phyloP scores from a whole-genome alignment of 2,113 vertebrate genomes.

The Eolophus roseicapilla region DNA sequence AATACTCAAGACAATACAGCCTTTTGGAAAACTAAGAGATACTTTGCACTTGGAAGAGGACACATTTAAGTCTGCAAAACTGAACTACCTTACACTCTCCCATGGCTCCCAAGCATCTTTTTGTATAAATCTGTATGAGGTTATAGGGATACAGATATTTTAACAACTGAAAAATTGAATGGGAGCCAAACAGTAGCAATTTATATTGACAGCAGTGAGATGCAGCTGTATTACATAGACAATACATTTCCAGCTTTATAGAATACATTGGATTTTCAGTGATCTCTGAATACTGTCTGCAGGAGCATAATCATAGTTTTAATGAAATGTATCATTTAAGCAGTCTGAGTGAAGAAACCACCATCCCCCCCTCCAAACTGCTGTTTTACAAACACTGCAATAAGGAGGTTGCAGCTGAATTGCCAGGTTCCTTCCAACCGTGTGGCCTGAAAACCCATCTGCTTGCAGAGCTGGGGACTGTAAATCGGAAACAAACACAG shows the following conservation, averaged over 20 bases:
- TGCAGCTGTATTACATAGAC: neutral
- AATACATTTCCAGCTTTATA: neutral
- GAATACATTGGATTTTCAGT: neutral
- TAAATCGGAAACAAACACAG: constrained; percentile 70
- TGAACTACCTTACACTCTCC: neutral
- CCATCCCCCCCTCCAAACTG: neutral
- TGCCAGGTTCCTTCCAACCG: neutral
- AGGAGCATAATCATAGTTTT: neutral
- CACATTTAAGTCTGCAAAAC: neutral
- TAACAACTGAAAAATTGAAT: neutral
- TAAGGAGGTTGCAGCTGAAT: constrained; percentile 6
- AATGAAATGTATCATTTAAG: neutral
- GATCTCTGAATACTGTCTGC: neutral
- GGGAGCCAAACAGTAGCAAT: neutral
- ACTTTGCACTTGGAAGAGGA: neutral
- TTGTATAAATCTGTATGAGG: neutral
- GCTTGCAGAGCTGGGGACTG: constrained; percentile 44
- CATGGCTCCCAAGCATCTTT: neutral
- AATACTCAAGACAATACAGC: neutral
- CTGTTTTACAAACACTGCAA: neutral
- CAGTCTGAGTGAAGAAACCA: neutral
- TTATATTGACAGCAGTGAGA: neutral
- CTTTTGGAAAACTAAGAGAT: neutral
- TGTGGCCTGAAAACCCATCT: constrained; percentile 42
- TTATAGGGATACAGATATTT: neutral